phyloP scores from a whole-genome alignment of 2,113 vertebrate species.

The Parotia lawesii region DNA sequence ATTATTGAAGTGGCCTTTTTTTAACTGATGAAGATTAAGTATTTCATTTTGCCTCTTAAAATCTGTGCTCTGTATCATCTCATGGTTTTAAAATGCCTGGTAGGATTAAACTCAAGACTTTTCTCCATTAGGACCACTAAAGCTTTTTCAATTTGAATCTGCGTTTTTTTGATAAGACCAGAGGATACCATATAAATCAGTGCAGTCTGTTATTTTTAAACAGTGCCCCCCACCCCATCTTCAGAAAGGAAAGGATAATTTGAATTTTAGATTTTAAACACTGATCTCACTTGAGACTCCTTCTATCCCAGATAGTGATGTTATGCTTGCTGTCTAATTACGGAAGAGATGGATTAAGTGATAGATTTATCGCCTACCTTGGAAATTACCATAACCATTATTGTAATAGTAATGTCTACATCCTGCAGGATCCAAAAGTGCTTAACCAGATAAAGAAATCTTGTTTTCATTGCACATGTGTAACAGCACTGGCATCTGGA shows the following conservation, averaged over 20 bases:
- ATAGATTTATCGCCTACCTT: constrained; percentile 2
- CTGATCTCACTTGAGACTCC: not conserved
- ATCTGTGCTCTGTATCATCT: not conserved
- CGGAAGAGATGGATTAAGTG: not conserved
- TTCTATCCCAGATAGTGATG: not conserved
- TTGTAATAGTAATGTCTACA: not conserved
- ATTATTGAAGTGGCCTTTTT: not conserved
- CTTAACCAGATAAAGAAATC: not conserved
- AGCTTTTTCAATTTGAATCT: not conserved
- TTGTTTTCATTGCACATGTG: not conserved
- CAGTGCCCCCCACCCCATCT: not conserved
- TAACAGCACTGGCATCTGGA: not conserved
- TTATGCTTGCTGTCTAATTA: constrained; percentile 24
- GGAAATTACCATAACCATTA: constrained; percentile 3
- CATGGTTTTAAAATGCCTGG: not conserved
- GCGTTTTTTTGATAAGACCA: not conserved
- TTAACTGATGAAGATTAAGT: constrained; percentile 23
- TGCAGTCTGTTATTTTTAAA: constrained; percentile 26
- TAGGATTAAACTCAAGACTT: constrained; percentile 32
- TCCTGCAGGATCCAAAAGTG: not conserved
- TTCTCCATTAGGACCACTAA: not conserved
- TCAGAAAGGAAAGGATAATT: not conserved
- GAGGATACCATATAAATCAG: not conserved
- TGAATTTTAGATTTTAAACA: constrained; percentile 40
- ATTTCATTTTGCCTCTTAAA: constrained; percentile 28